These are phyloP conservation scores for Eupeodes luniger DNA, from an alignment of 2,888 invertebrate species.

Conservation along the genomic window DNA sequence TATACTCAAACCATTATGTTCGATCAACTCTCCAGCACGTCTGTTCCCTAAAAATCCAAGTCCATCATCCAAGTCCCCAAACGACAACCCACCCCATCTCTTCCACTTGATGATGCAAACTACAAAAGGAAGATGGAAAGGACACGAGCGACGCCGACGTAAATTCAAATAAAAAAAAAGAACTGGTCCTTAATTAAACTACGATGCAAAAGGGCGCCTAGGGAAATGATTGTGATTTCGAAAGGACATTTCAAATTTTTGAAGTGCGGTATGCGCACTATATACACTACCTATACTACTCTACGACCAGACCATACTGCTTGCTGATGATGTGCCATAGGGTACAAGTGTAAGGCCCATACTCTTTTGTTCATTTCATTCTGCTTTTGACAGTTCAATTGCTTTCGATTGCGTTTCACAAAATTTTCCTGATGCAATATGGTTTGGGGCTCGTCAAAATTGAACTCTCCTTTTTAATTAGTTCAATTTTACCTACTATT, in stretches of 20 bases:
- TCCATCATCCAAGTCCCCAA: neutral
- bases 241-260: constrained; percentile 70
- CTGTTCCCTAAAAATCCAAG: constrained; percentile 12
- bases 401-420: constrained; percentile 65
- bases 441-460: neutral
- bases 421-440: constrained; percentile 27
- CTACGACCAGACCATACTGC: neutral
- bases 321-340: constrained; percentile 48
- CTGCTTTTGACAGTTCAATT: constrained; percentile 76
- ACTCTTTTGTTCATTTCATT: constrained; percentile 30
- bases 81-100: too few relatives aligned
- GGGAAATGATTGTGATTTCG: constrained; percentile 61
- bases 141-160: neutral
- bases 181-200: constrained; percentile 71
- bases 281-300: neutral
- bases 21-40: constrained; percentile 69
- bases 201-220: constrained; percentile 63
- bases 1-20: constrained; percentile 17
- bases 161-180: constrained; percentile 16
- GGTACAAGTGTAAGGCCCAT: constrained; percentile 57
- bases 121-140: constrained; percentile 26
- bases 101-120: neutral
- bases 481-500: constrained; percentile 70
- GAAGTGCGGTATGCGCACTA: constrained; percentile 47
- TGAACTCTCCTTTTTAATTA: constrained; percentile 69